A percentile compares a stretch with the other conserved stretches of the same genome.
These are phyloP conservation scores for Agrenia bidenticulata DNA, from an alignment of 2,888 invertebrate species.

Conservation along the genomic window DNA sequence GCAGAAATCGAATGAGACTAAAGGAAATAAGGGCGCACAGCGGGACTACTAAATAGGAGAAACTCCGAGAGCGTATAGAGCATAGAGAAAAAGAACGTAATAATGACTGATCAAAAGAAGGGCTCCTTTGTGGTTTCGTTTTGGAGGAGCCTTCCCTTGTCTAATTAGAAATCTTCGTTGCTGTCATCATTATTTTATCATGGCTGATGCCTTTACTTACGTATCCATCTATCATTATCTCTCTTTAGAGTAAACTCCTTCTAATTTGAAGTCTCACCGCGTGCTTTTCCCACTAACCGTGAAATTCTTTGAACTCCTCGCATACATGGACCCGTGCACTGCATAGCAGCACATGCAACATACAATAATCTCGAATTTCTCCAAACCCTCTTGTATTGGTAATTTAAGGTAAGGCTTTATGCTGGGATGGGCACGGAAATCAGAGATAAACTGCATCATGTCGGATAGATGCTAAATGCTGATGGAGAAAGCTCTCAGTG, in stretches of 20 bases:
- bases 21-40: no score
- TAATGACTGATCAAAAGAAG: constrained; percentile 20
- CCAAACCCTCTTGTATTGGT: no score
- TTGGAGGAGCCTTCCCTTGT: constrained; percentile 14
- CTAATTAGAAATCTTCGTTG: constrained; percentile 23
- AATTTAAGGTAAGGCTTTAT: no score
- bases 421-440: background rate
- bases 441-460: constrained; percentile 12
- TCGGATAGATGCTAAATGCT: background rate
- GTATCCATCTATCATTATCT: constrained; percentile 12
- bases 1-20: no score
- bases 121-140: constrained; percentile 20
- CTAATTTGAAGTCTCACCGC: constrained; percentile 12
- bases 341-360: background rate
- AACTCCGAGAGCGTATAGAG: no score
- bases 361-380: constrained; percentile 2
- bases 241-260: constrained; percentile 3
- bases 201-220: background rate
- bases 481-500: background rate
- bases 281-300: constrained; percentile 1
- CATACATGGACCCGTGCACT: background rate
- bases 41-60: no score
- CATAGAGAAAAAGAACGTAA: constrained; percentile 8
- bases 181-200: constrained; percentile 26
- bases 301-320: constrained; percentile 1